These are phyloP conservation scores for Rallus crepitans DNA, from an alignment of 2,797 vertebrate genomes.

Conservation along the genomic window DNA sequence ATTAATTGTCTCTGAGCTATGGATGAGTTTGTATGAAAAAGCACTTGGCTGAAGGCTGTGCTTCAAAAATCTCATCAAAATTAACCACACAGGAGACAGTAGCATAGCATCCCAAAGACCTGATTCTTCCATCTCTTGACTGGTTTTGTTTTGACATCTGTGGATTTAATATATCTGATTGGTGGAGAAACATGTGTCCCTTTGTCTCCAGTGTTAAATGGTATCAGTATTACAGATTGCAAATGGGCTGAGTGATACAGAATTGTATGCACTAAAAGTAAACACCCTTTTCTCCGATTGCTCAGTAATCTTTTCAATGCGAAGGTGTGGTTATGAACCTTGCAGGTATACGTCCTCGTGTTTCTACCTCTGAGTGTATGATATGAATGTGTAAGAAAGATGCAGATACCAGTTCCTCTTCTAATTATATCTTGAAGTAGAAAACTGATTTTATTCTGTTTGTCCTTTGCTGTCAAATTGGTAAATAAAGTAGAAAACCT, in stretches of 20 bases:
- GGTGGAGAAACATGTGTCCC: background rate
- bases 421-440: background rate
- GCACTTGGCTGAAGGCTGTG: constrained; percentile 45
- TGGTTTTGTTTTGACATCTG: background rate
- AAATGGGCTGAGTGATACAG: background rate
- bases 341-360: background rate
- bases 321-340: background rate
- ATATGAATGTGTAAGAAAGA: background rate
- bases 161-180: background rate
- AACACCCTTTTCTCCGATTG: constrained; percentile 22
- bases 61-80: constrained; percentile 36
- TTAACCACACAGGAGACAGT: background rate
- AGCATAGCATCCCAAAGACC: background rate
- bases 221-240: background rate
- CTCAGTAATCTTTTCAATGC: background rate
- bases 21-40: constrained; percentile 49
- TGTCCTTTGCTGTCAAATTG: background rate
- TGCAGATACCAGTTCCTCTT: background rate
- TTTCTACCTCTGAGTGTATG: background rate
- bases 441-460: constrained; percentile 3
- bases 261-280: background rate
- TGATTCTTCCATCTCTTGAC: background rate
- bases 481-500: background rate
- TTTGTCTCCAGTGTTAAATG: background rate
- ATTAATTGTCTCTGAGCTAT: constrained; percentile 53